Base-by-base conservation (phyloP, 1,140 invertebrate genomes). In the Copidosoma floridanum region DNA sequence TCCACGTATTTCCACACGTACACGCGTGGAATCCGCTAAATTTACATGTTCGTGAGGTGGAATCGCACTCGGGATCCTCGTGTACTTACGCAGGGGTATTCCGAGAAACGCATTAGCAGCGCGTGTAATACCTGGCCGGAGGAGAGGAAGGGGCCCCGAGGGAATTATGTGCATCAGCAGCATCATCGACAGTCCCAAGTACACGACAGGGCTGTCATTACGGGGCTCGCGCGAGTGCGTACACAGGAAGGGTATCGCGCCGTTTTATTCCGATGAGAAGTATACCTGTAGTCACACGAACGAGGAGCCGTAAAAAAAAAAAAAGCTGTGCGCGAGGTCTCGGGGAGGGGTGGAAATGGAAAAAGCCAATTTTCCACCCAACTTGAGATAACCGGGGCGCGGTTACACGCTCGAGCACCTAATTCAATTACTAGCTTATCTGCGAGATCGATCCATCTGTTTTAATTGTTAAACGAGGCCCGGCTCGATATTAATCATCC, bases 191-290 rank as follows among this genome's bases (percentile, higher is more conserved):
- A 40, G 27, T n/a, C 20, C 26, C 38, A 37, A 26, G 35, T 55
- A 61, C 55, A n/a, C n/a, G n/a, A n/a, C n/a, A n/a, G n/a, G 54
- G 59, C 59, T 61, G 59, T 61, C 59, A 61, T 61, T 61, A 61
- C 48, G 5, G 32, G 27, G 14, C 56, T 51, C 37, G 57, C 50
- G 44, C 57, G 29, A 38, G 48, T 23, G 26, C 48, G 51, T 21
- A 46, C 35, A n/a, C n/a, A n/a, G n/a, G n/a, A n/a, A n/a, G n/a
- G n/a, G n/a, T n/a, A n/a, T n/a, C n/a, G n/a, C n/a, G n/a, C n/a
- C n/a, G 41, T 41, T 61, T 61, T 55, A 50, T 54, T 46, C 37
- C 58, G 58, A 61, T 61, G 55, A 61, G 58, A 61, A 61, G 50
- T n/a, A n/a, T n/a, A n/a, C n/a, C n/a, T n/a, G n/a, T n/a, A 61